Conservation (phyloP, 2,888 invertebrate genomes). For the Stomorhina lunata region DNA sequence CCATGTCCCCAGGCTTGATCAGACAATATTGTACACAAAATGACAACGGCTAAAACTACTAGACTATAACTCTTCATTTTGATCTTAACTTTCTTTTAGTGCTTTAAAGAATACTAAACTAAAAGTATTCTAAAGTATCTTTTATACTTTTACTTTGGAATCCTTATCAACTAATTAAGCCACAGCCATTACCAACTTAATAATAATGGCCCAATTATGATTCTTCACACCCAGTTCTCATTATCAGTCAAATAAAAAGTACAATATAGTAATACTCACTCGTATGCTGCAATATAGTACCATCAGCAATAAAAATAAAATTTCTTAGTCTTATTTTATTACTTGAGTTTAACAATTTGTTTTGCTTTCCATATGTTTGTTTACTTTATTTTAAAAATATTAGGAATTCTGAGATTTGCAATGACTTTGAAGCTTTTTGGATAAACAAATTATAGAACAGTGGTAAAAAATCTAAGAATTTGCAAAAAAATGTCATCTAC, state of each 20-base stretch:
- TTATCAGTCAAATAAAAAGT: constrained; percentile 12
- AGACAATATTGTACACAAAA: not conserved
- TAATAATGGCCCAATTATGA: not conserved
- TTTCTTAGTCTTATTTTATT: not conserved
- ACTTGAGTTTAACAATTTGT: not conserved
- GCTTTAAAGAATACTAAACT: not conserved
- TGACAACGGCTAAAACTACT: not conserved
- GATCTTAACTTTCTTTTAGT: not conserved
- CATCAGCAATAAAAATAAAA: not conserved
- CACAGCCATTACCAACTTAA: not conserved
- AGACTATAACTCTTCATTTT: constrained; percentile 18
- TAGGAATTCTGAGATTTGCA: not conserved
- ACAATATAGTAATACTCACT: not conserved
- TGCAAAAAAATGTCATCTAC: too few relatives aligned
- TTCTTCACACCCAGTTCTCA: not conserved
- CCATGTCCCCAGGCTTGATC: constrained; percentile 79
- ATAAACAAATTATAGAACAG: too few relatives aligned
- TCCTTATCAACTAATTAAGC: constrained; percentile 11
- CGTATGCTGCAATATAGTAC: not conserved
- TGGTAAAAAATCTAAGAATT: too few relatives aligned
- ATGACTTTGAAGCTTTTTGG: not conserved
- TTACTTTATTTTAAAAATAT: not conserved
- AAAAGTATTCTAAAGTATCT: not conserved
- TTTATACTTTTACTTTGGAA: constrained; percentile 7
- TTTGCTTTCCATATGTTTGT: not conserved